These are phyloP conservation scores for Deilephila porcellus DNA, from an alignment of 2,888 invertebrate genomes.

Conservation along the genomic window DNA sequence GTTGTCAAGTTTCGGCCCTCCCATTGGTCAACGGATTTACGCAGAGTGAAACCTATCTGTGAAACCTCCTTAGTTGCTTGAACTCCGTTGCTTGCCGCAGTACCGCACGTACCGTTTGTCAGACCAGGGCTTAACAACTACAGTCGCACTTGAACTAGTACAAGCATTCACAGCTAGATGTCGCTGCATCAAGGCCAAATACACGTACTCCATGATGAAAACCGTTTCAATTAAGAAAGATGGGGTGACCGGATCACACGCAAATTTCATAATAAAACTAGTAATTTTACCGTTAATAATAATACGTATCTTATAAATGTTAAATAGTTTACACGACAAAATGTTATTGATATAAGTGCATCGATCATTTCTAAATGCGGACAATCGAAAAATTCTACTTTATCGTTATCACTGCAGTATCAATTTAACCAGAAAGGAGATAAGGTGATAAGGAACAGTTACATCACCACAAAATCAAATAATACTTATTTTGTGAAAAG, in stretches of 20 bases:
- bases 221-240: neutral
- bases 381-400: neutral
- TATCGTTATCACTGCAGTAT: slow-evolving; percentile 25
- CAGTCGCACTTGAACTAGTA: neutral
- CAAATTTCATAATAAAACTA: neutral
- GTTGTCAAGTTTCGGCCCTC: too few species aligned
- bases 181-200: neutral
- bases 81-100: too few species aligned
- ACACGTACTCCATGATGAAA: neutral
- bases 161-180: neutral
- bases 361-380: slow-evolving; percentile 15
- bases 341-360: slow-evolving; percentile 23
- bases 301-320: too few species aligned
- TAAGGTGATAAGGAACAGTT: slow-evolving; percentile 22
- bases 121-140: too few species aligned
- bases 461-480: slow-evolving; percentile 20
- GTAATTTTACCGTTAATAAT: neutral
- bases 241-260: neutral
- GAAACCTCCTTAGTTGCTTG: too few species aligned
- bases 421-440: slow-evolving; percentile 5
- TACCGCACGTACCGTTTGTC: too few species aligned
- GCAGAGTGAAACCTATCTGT: too few species aligned
- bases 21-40: too few species aligned
- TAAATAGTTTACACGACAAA: neutral
- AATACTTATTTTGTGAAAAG: neutral